Evolutionary conservation across 1,140 invertebrate species (phyloP).

Genomic region (Drosophila bifasciata): DNA sequence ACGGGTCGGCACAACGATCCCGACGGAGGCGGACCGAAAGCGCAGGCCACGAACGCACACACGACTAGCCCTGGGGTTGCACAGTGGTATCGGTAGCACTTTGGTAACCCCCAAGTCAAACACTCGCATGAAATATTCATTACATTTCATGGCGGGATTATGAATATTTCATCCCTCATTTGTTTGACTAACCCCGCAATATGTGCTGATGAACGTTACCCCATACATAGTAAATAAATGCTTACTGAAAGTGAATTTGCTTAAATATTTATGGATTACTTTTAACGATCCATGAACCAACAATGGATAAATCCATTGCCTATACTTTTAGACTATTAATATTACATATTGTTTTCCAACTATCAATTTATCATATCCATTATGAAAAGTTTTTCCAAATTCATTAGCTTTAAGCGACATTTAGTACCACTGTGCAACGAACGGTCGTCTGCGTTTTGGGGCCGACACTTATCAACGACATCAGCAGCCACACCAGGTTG

Average conservation of each 20-base stretch:
- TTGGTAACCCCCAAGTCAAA: conserved; percentile 23
- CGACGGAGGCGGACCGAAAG: conserved; percentile 31
- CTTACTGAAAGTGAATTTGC: conserved; percentile 30
- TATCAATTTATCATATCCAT: too few relatives aligned
- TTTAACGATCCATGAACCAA: conserved; percentile 21
- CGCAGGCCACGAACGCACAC: conserved; percentile 26
- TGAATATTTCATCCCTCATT: conserved; percentile 24
- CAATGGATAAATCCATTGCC: too few relatives aligned
- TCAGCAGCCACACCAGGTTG: conserved; percentile 70
- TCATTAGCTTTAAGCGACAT: conserved; percentile 10
- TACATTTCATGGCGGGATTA: conserved; percentile 14
- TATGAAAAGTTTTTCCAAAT: neutral
- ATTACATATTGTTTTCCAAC: too few relatives aligned
- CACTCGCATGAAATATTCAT: conserved; percentile 56
- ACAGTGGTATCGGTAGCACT: conserved; percentile 42
- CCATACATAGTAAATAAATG: conserved; percentile 36
- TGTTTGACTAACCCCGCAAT: conserved; percentile 19
- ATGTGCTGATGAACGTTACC: conserved; percentile 45
- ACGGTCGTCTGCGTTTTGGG: conserved; percentile 58
- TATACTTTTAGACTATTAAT: too few relatives aligned
- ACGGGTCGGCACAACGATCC: conserved; percentile 20
- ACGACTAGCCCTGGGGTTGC: conserved; percentile 37
- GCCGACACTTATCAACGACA: conserved; percentile 79
- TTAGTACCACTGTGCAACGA: conserved; percentile 54
- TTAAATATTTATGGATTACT: conserved; percentile 41